Evolutionary conservation across 2,113 vertebrate species (phyloP).

Genomic region (Pluvianellus socialis): DNA sequence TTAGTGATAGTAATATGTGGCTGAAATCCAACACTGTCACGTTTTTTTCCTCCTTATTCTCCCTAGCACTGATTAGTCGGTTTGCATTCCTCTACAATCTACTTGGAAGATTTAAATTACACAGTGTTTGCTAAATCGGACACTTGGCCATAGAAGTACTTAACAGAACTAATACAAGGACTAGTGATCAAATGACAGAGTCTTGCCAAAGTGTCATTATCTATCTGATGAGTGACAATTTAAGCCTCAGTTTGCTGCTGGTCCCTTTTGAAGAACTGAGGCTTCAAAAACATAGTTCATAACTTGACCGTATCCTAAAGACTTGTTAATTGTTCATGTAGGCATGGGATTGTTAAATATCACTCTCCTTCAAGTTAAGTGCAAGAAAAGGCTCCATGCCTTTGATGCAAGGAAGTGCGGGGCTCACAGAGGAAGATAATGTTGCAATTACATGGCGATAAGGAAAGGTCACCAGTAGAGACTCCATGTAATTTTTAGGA

Average conservation of each 20-base stretch:
- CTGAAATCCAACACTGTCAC: constrained; percentile 10
- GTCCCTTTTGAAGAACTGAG: constrained; percentile 42
- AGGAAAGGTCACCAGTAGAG: not conserved
- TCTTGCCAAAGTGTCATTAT: constrained; percentile 63
- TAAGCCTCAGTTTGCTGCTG: constrained; percentile 46
- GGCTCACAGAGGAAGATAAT: not conserved
- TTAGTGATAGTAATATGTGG: not conserved
- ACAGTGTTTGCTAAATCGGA: constrained; percentile 68
- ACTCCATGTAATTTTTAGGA: not conserved
- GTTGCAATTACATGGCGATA: not conserved
- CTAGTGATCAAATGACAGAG: constrained; percentile 64
- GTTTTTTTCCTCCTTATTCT: not conserved
- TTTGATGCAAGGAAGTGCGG: not conserved
- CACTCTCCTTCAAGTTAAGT: not conserved
- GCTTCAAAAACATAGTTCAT: not conserved
- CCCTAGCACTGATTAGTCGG: constrained; percentile 18
- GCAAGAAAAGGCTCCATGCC: not conserved
- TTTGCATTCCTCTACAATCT: constrained; percentile 65
- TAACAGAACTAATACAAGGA: constrained; percentile 57
- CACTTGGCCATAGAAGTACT: constrained; percentile 69
- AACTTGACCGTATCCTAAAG: not conserved
- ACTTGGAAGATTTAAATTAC: constrained; percentile 66
- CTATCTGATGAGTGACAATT: constrained; percentile 66
- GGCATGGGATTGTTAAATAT: not conserved
- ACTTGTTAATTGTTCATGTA: not conserved